Conservation (phyloP, 2,113 vertebrate species). For the Stigmatopora argus region DNA sequence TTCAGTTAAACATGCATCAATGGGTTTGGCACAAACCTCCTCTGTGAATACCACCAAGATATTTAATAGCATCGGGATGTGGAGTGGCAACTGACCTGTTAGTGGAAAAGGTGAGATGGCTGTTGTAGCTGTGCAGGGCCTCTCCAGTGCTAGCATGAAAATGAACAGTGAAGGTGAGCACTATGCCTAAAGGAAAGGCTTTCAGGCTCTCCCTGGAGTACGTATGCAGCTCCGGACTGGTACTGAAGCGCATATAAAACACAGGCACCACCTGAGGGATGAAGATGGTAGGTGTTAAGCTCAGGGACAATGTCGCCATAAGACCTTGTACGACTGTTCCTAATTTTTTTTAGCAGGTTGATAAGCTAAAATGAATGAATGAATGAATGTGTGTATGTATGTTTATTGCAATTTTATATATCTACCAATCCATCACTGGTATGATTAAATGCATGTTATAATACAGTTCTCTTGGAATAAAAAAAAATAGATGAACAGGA, state of each 20-base stretch:
- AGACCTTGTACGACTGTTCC: slow-evolving; percentile 6
- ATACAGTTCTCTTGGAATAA: too few relatives aligned
- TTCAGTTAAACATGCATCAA: slow-evolving; percentile 1
- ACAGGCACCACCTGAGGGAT: slow-evolving; percentile 82
- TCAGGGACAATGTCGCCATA: slow-evolving; percentile 13
- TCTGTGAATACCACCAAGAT: background rate
- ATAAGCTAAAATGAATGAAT: too few relatives aligned
- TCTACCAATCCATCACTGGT: too few relatives aligned
- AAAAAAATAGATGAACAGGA: too few relatives aligned
- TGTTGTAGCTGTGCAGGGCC: slow-evolving; percentile 81
- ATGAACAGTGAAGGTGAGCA: slow-evolving; percentile 80
- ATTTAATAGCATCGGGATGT: background rate
- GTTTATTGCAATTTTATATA: too few relatives aligned
- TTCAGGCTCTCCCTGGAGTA: slow-evolving; percentile 63
- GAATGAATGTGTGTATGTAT: too few relatives aligned
- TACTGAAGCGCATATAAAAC: slow-evolving; percentile 84
- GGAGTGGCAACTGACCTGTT: slow-evolving; percentile 79
- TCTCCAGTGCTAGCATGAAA: slow-evolving; percentile 89
- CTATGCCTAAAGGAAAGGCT: slow-evolving; percentile 81
- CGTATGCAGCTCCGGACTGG: slow-evolving; percentile 73
- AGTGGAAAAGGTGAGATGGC: slow-evolving; percentile 77
- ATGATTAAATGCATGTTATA: too few relatives aligned
- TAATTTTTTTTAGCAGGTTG: too few relatives aligned
- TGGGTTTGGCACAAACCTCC: background rate
- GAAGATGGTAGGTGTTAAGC: slow-evolving; percentile 2